Conservation (phyloP, 2,797 vertebrate genomes). For the Eospalax fontanierii region DNA sequence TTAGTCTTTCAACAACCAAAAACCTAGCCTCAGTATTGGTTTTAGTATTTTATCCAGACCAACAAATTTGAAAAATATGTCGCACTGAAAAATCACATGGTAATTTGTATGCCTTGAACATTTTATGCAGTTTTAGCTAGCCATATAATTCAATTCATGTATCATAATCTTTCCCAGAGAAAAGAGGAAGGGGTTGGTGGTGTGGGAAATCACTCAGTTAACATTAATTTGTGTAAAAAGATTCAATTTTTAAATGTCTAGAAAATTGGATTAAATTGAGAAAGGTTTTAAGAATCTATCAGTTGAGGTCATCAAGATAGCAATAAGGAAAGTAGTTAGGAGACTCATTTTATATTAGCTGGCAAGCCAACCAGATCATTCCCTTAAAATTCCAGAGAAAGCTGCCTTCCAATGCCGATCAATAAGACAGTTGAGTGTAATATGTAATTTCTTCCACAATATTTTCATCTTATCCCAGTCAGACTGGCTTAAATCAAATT, state of each 20-base stretch:
- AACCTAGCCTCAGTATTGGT: neutral
- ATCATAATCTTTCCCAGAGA: slow-evolving; percentile 63
- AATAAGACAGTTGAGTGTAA: slow-evolving; percentile 63
- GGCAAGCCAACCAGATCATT: slow-evolving; percentile 29
- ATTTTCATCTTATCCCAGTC: too few relatives aligned
- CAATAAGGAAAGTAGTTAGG: slow-evolving; percentile 70
- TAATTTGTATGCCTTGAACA: slow-evolving; percentile 50
- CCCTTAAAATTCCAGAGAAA: slow-evolving; percentile 76
- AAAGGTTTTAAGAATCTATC: slow-evolving; percentile 65
- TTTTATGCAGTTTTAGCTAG: slow-evolving; percentile 63
- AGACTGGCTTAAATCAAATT: too few relatives aligned
- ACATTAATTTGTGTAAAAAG: slow-evolving; percentile 68
- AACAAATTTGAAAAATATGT: slow-evolving; percentile 51
- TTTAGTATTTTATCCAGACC: slow-evolving; percentile 19
- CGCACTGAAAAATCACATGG: neutral
- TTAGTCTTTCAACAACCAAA: slow-evolving; percentile 42
- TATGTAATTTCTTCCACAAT: slow-evolving; percentile 72
- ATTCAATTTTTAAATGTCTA: slow-evolving; percentile 75
- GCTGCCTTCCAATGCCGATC: slow-evolving; percentile 4
- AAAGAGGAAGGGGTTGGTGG: slow-evolving; percentile 29
- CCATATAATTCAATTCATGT: slow-evolving; percentile 73
- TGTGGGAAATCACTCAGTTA: slow-evolving; percentile 62
- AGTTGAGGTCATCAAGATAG: slow-evolving; percentile 11
- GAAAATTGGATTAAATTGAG: slow-evolving; percentile 81
- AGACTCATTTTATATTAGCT: slow-evolving; percentile 60